Evolutionary conservation across 2,797 vertebrate species (phyloP).

Genomic region (Iguana delicatissima): DNA sequence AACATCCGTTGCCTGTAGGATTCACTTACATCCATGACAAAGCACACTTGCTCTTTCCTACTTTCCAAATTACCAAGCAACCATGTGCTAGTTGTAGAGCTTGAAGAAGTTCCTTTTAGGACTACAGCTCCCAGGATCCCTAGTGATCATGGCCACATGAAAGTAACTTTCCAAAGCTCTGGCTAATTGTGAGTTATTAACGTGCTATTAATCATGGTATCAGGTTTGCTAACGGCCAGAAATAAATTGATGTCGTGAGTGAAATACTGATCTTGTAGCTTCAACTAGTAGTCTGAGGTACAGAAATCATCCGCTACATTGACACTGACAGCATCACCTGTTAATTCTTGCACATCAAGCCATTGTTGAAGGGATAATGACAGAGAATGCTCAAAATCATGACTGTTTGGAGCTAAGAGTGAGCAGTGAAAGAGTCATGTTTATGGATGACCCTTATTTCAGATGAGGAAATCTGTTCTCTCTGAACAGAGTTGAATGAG

Average conservation of each 20-base stretch:
- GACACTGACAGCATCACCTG: too few relatives aligned
- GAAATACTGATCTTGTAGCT: neutral
- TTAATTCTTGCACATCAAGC: neutral
- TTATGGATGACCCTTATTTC: neutral
- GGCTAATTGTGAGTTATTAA: neutral
- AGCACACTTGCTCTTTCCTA: neutral
- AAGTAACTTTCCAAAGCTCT: too few relatives aligned
- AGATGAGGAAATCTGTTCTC: neutral
- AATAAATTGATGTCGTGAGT: neutral
- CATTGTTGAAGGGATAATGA: neutral
- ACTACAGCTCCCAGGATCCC: too few relatives aligned
- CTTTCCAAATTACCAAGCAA: neutral
- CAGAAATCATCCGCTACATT: neutral
- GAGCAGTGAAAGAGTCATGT: neutral
- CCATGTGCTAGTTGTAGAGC: neutral
- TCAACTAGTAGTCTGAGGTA: neutral
- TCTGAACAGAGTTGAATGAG: neutral
- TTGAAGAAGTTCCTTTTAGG: too few relatives aligned
- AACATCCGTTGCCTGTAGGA: neutral
- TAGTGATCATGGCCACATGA: too few relatives aligned
- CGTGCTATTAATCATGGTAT: neutral
- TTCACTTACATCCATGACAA: neutral
- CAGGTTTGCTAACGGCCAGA: neutral
- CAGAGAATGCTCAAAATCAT: neutral
- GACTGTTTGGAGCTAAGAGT: neutral